These are phyloP conservation scores for Malurus elegans DNA, from an alignment of 2,113 vertebrate species.

Conservation along the genomic window DNA sequence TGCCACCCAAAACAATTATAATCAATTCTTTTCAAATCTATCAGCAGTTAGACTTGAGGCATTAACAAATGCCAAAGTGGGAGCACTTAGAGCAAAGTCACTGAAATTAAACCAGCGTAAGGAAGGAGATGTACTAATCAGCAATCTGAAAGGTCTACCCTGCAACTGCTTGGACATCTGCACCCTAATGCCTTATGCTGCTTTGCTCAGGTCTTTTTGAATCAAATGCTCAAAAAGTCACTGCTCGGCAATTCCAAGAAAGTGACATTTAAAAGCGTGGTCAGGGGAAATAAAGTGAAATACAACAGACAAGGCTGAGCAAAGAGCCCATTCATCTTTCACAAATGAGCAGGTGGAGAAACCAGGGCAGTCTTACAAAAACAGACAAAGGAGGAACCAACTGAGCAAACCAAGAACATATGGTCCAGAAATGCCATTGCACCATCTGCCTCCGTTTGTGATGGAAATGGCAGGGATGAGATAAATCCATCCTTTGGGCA, in stretches of 20 bases:
- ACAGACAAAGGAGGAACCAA: background rate
- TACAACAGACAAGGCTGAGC: background rate
- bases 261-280: background rate
- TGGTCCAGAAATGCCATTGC: background rate
- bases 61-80: background rate
- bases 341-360: constrained; percentile 27
- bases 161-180: background rate
- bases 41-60: background rate
- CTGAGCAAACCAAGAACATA: constrained; percentile 2
- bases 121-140: background rate
- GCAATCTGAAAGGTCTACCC: background rate
- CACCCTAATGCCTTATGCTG: background rate
- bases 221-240: background rate
- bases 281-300: background rate
- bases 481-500: background rate
- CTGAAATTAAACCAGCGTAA: background rate
- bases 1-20: background rate
- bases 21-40: background rate
- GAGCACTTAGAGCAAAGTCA: background rate
- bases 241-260: background rate
- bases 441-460: background rate
- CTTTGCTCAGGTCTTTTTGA: background rate
- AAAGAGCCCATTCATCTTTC: background rate
- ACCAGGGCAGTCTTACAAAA: background rate
- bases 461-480: background rate